Evolutionary conservation across 92 coral and sea anemone genomes (phyloP).

Genomic region (Parazoanthus swiftii): DNA sequence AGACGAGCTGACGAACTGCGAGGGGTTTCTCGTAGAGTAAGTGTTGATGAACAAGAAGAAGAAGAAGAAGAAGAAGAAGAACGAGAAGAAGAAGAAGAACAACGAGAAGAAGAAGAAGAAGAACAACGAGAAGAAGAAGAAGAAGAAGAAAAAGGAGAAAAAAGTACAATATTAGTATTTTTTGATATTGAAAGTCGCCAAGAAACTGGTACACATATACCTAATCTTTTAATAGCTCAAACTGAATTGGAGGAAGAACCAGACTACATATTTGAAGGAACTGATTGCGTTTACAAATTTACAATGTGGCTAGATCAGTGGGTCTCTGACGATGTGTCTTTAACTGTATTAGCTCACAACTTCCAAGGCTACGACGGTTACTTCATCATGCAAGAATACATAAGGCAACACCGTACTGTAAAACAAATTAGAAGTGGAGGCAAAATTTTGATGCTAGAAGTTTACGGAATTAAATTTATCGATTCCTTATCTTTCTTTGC

Average conservation of each 20-base stretch:
- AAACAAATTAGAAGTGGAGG: constrained; percentile 10
- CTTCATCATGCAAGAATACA: constrained; percentile 19
- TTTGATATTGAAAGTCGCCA: too few relatives aligned
- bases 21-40: too few relatives aligned
- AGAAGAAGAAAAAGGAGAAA: too few relatives aligned
- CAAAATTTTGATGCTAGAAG: background rate
- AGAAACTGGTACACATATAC: too few relatives aligned
- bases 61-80: too few relatives aligned
- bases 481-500: constrained; percentile 8
- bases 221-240: too few relatives aligned
- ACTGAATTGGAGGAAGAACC: background rate
- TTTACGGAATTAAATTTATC: background rate
- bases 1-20: too few relatives aligned
- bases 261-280: background rate
- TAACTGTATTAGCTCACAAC: constrained; percentile 15
- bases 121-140: too few relatives aligned
- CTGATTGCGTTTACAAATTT: background rate
- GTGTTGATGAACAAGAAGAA: too few relatives aligned
- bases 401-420: background rate
- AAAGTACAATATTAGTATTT: too few relatives aligned
- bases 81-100: too few relatives aligned
- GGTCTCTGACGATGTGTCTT: background rate
- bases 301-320: background rate
- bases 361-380: constrained; percentile 24
- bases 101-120: too few relatives aligned